These are phyloP conservation scores for Tolmerus cingulatus DNA, from an alignment of 2,888 invertebrate species.

Conservation along the genomic window DNA sequence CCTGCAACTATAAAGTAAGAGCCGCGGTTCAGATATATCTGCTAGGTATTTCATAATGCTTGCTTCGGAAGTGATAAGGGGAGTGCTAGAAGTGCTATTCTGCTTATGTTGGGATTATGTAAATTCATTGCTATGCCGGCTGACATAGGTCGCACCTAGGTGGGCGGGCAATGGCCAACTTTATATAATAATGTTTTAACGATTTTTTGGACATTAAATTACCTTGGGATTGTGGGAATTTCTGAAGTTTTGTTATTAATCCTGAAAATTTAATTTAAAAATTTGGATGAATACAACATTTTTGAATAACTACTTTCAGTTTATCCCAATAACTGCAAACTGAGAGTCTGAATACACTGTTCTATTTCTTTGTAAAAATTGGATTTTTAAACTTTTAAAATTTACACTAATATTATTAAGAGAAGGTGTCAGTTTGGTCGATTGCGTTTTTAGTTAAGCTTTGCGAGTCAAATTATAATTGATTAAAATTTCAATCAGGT, in stretches of 20 bases:
- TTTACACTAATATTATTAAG: too few relatives aligned
- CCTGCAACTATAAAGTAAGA: background rate
- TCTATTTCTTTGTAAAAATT: too few relatives aligned
- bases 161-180: background rate
- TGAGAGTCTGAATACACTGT: too few relatives aligned
- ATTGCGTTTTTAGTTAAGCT: too few relatives aligned
- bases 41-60: background rate
- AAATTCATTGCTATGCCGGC: background rate
- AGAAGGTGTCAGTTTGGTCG: too few relatives aligned
- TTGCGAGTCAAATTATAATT: too few relatives aligned
- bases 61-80: background rate
- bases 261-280: too few relatives aligned
- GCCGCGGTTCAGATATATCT: background rate
- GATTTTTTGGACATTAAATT: background rate
- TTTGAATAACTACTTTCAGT: too few relatives aligned
- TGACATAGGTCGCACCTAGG: background rate
- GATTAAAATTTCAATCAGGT: too few relatives aligned
- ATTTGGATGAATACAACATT: too few relatives aligned
- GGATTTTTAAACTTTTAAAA: too few relatives aligned
- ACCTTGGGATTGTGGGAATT: background rate
- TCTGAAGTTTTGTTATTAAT: background rate
- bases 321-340: too few relatives aligned
- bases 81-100: background rate
- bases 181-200: background rate
- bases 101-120: background rate